Percentiles rank a stretch among this genome's conserved stretches.
Evolutionary conservation across 2,113 vertebrate genomes (phyloP).

Genomic region (Myocastor coypus): DNA sequence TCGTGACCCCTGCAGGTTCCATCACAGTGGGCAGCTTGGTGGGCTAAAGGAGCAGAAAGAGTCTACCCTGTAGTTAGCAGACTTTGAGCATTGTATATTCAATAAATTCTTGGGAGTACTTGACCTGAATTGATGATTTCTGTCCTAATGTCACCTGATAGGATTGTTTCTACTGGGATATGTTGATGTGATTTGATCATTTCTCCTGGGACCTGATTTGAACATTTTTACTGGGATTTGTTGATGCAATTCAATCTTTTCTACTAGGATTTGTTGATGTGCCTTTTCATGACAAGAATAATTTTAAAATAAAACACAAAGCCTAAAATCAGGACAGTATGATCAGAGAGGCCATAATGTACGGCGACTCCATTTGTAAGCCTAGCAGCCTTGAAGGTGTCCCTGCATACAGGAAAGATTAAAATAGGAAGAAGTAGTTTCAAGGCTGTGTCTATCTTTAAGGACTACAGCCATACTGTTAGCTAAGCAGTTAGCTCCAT

Average conservation of each 20-base stretch:
- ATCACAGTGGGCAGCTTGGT: not conserved
- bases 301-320: conserved; percentile 56
- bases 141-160: not conserved
- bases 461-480: not conserved
- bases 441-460: not conserved
- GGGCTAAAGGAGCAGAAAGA: not conserved
- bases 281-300: conserved; percentile 41
- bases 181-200: not conserved
- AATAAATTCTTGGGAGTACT: not conserved
- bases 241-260: too few relatives aligned
- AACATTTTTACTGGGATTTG: not conserved
- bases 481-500: not conserved
- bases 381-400: not conserved
- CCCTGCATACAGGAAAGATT: not conserved
- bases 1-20: not conserved
- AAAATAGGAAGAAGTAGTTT: not conserved
- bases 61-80: not conserved
- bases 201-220: not conserved
- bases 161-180: not conserved
- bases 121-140: not conserved
- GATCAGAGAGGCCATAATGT: conserved; percentile 46
- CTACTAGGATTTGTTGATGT: not conserved
- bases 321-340: conserved; percentile 47
- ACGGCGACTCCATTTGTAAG: conserved; percentile 59
- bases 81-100: not conserved